Conservation (phyloP, 2,888 invertebrate species). For the Sylvicola cinctus region DNA sequence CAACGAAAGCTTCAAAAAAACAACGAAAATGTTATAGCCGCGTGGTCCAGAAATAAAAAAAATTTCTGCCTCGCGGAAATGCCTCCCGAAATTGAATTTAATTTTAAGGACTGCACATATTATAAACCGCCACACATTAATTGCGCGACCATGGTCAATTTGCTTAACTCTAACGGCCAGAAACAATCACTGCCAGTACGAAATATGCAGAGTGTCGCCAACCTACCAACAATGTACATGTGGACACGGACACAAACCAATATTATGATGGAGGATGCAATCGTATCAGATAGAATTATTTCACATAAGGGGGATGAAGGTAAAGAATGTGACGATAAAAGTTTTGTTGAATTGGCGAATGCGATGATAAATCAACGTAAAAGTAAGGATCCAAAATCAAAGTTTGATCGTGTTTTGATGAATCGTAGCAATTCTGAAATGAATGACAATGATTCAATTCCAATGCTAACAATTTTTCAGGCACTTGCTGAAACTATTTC, state of each 20-base stretch:
- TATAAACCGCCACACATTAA: constrained; percentile 60
- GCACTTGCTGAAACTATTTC: constrained; percentile 82
- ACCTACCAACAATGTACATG: constrained; percentile 92
- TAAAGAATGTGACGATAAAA: constrained; percentile 81
- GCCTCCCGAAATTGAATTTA: too few species aligned
- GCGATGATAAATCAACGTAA: constrained; percentile 45
- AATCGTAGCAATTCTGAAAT: constrained; percentile 6
- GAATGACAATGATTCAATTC: constrained; percentile 32
- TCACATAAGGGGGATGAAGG: constrained; percentile 98
- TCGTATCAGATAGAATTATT: constrained; percentile 92
- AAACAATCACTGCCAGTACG: constrained; percentile 40
- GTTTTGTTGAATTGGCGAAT: constrained; percentile 82
- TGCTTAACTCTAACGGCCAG: constrained; percentile 45
- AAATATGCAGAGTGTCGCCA: constrained; percentile 67
- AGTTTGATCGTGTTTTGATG: background rate
- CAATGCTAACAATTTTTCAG: constrained; percentile 62
- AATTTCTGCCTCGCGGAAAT: too few species aligned
- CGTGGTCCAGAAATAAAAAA: too few species aligned
- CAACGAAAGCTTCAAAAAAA: too few species aligned
- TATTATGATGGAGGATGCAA: constrained; percentile 96
- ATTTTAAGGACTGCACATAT: constrained; percentile 47
- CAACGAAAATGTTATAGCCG: too few species aligned
- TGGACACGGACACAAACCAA: constrained; percentile 97
- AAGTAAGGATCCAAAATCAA: background rate
- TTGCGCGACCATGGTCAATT: constrained; percentile 75